Percentiles rank a stretch among this genome's conserved stretches.
These are phyloP conservation scores for Muricea muricata DNA, from an alignment of 92 coral and sea anemone genomes.

Conservation along the genomic window DNA sequence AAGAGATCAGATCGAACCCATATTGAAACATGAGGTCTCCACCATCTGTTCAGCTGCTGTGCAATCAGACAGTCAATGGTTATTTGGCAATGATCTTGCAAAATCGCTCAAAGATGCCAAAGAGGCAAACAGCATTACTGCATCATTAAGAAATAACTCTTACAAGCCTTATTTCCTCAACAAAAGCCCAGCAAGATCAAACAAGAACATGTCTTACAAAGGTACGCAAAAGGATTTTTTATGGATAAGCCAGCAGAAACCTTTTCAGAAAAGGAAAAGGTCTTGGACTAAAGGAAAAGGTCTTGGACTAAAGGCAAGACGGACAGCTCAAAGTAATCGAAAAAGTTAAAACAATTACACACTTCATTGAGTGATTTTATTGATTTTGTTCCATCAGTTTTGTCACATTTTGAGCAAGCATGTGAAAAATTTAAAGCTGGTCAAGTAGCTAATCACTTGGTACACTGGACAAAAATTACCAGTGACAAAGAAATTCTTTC, in stretches of 20 bases:
- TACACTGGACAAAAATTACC: slow-evolving; percentile 32
- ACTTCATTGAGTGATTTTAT: slow-evolving; percentile 4
- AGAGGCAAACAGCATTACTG: too few relatives aligned
- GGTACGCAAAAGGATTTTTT: background rate
- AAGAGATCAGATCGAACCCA: slow-evolving; percentile 33
- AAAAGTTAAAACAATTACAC: background rate
- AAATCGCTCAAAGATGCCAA: slow-evolving; percentile 24
- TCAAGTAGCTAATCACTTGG: slow-evolving; percentile 6
- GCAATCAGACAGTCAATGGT: slow-evolving; percentile 16
- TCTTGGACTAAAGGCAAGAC: slow-evolving; percentile 3
- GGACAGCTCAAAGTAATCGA: background rate
- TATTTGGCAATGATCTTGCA: slow-evolving; percentile 50
- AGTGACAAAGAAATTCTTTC: slow-evolving; percentile 19
- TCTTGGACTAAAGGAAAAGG: slow-evolving; percentile 9
- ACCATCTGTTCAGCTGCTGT: background rate
- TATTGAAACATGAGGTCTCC: slow-evolving; percentile 8
- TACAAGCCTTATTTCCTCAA: slow-evolving; percentile 9
- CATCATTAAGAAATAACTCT: too few relatives aligned
- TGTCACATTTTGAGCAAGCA: background rate
- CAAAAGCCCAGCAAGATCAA: background rate
- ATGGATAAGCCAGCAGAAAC: background rate
- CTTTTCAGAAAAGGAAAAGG: slow-evolving; percentile 15
- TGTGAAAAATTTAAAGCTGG: slow-evolving; percentile 48
- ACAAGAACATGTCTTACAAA: background rate
- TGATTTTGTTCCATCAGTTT: background rate